Conservation (phyloP, 1,140 invertebrate genomes). For the Lasioglossum albipes region DNA sequence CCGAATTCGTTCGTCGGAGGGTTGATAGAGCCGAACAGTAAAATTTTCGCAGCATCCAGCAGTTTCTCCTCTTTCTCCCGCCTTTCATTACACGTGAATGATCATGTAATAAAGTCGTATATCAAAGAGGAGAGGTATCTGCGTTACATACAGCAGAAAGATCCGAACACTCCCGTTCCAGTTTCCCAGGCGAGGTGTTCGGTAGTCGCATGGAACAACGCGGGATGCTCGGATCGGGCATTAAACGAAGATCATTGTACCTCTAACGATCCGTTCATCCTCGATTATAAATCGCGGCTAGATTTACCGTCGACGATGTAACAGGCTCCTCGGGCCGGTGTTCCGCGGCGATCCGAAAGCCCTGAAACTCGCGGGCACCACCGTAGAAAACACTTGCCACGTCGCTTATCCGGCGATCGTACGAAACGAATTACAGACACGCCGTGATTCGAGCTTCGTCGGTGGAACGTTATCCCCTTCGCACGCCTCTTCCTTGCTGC, state of each 20-base stretch:
- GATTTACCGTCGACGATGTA: conserved; percentile 35
- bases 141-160: too few relatives aligned
- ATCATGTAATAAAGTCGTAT: too few relatives aligned
- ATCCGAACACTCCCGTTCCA: background rate
- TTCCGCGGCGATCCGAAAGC: conserved; percentile 5
- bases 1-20: too few relatives aligned
- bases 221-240: background rate
- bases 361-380: background rate
- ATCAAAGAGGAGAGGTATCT: too few relatives aligned
- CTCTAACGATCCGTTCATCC: conserved; percentile 33
- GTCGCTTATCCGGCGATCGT: conserved; percentile 45
- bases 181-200: background rate
- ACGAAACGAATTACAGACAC: conserved; percentile 58
- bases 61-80: too few relatives aligned
- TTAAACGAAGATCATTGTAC: conserved; percentile 36
- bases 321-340: background rate
- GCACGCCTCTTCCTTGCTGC: conserved; percentile 45
- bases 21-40: too few relatives aligned
- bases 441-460: conserved; percentile 39
- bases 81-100: too few relatives aligned
- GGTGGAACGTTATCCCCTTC: conserved; percentile 11
- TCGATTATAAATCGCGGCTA: conserved; percentile 27
- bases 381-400: conserved; percentile 18
- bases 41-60: too few relatives aligned
- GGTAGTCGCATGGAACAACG: background rate